Conservation (phyloP, 1,140 invertebrate genomes). For the Bursaphelenchus mucronatus region DNA sequence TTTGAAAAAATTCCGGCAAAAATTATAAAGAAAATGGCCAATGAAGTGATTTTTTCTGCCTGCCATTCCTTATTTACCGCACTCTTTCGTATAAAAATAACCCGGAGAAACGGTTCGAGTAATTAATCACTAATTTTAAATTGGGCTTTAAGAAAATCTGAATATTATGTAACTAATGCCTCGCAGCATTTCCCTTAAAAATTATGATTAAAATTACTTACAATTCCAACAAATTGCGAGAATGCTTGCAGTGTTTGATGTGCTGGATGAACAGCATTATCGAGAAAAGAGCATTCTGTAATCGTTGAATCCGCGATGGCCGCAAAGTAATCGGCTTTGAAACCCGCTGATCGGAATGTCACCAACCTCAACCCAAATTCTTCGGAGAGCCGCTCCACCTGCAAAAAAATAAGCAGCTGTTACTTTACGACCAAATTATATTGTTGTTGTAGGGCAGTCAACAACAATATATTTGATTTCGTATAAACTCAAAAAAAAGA, state of each 20-base stretch:
- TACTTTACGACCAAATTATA: background rate
- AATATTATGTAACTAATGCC: too few species aligned
- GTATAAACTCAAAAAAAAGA: slow-evolving; percentile 1
- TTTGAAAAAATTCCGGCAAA: too few species aligned
- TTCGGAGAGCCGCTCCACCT: slow-evolving; percentile 44
- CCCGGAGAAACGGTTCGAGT: too few species aligned
- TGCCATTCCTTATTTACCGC: too few species aligned
- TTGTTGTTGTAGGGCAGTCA: background rate
- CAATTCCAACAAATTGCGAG: slow-evolving; percentile 58
- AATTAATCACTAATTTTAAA: too few species aligned
- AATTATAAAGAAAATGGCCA: too few species aligned
- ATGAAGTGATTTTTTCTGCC: too few species aligned
- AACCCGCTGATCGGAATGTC: slow-evolving; percentile 36
- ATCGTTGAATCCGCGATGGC: slow-evolving; percentile 55
- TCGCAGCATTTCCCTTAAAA: too few species aligned
- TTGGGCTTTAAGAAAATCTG: too few species aligned
- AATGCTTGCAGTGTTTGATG: slow-evolving; percentile 52
- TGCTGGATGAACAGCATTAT: slow-evolving; percentile 55
- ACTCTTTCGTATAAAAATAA: too few species aligned
- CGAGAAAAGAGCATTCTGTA: slow-evolving; percentile 49
- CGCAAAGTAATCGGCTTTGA: slow-evolving; percentile 59
- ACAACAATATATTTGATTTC: slow-evolving; percentile 13
- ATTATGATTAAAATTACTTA: slow-evolving; percentile 10
- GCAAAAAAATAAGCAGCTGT: slow-evolving; percentile 13
- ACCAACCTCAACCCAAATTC: slow-evolving; percentile 52